phyloP scores from a whole-genome alignment of 2,888 invertebrate species.

The Torymus texanus region DNA sequence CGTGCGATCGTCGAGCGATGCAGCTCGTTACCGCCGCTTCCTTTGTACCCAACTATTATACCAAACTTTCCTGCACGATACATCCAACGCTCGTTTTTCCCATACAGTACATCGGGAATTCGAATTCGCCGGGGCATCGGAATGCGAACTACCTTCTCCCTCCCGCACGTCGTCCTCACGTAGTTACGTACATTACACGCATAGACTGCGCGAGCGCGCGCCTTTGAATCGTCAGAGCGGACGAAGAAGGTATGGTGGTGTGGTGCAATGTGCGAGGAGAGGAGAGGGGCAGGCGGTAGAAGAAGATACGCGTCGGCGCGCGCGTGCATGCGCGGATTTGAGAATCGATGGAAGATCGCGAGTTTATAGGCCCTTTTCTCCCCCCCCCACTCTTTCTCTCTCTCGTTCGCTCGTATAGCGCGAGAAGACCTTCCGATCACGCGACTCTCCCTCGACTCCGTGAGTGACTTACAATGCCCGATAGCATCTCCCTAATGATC shows the following conservation, averaged over 20 bases:
- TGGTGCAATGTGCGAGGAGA: not conserved
- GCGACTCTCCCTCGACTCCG: constrained; percentile 18
- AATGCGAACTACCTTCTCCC: constrained; percentile 33
- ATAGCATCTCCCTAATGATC: constrained; percentile 73
- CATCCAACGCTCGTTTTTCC: not conserved
- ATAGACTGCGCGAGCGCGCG: not conserved
- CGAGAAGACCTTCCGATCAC: not conserved
- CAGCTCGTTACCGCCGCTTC: constrained; percentile 43
- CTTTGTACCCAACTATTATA: constrained; percentile 49
- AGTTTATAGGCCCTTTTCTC: not conserved
- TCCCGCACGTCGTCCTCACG: too few species aligned
- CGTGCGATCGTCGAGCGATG: constrained; percentile 14
- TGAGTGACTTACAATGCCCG: constrained; percentile 71
- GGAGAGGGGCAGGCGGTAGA: not conserved
- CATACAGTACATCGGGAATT: constrained; percentile 17
- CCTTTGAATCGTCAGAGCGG: constrained; percentile 3
- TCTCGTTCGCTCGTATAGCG: not conserved
- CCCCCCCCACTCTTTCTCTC: constrained; percentile 3
- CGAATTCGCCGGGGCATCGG: constrained; percentile 32
- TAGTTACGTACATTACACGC: not conserved
- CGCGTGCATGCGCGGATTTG: constrained; percentile 26
- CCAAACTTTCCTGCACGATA: constrained; percentile 32
- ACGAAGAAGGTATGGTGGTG: not conserved
- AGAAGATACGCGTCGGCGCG: not conserved
- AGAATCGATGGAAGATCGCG: constrained; percentile 43